Evolutionary conservation across 2,888 invertebrate species (phyloP).

Genomic region (Athalia circularis): DNA sequence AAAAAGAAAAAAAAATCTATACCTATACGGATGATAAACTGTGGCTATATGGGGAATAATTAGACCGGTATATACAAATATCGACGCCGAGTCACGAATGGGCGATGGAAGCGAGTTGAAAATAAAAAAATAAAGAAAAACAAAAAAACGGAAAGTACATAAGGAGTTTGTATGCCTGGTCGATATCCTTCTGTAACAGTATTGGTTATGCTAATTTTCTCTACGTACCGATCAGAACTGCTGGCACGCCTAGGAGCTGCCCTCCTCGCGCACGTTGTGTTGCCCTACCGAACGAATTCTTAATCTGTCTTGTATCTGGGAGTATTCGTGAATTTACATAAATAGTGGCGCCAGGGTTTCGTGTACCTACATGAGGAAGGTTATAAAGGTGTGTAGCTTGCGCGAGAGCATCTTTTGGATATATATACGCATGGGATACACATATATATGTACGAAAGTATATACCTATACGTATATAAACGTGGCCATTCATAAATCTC

Average conservation of each 20-base stretch:
- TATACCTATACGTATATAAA: slow-evolving; percentile 46
- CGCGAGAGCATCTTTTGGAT: slow-evolving; percentile 34
- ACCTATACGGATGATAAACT: slow-evolving; percentile 18
- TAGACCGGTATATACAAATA: slow-evolving; percentile 32
- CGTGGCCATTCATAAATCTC: slow-evolving; percentile 67
- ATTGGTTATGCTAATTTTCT: slow-evolving; percentile 66
- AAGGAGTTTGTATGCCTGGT: too few species aligned
- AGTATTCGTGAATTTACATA: slow-evolving; percentile 58
- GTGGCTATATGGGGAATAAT: slow-evolving; percentile 32
- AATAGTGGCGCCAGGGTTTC: slow-evolving; percentile 61
- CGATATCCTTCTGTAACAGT: slow-evolving; percentile 42
- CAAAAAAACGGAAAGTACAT: too few species aligned
- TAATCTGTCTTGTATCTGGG: slow-evolving; percentile 48
- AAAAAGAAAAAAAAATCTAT: neutral
- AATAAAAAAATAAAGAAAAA: too few species aligned
- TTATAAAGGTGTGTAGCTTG: slow-evolving; percentile 19
- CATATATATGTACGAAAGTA: too few species aligned
- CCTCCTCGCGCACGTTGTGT: slow-evolving; percentile 33
- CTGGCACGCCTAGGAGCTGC: slow-evolving; percentile 65
- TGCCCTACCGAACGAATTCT: slow-evolving; percentile 48
- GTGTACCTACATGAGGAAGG: slow-evolving; percentile 14
- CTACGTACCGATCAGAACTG: slow-evolving; percentile 36
- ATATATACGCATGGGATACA: slow-evolving; percentile 26
- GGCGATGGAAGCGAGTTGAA: slow-evolving; percentile 7
- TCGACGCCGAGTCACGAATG: slow-evolving; percentile 42